phyloP scores from a whole-genome alignment of 2,888 invertebrate genomes.

The Magallana nippona region DNA sequence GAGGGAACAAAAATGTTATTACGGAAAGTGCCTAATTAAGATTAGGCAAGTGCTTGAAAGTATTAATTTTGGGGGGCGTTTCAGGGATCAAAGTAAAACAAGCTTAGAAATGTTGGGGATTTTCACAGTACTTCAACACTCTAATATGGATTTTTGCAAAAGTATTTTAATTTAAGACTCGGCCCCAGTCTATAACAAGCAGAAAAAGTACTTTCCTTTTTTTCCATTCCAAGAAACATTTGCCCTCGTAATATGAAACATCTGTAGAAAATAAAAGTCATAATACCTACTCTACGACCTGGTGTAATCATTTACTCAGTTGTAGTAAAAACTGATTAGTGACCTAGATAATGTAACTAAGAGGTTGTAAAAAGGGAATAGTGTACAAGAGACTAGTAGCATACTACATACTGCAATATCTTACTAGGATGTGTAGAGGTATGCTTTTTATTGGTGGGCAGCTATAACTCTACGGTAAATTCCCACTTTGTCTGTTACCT shows the following conservation, averaged over 20 bases:
- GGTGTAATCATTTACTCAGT: neutral
- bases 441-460: neutral
- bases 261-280: conserved; percentile 21
- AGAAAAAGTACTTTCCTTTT: too few species aligned
- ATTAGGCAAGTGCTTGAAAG: conserved; percentile 5
- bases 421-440: neutral
- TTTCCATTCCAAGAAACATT: too few species aligned
- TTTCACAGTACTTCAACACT: too few species aligned
- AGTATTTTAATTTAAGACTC: neutral
- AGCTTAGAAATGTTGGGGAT: neutral
- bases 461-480: conserved; percentile 20
- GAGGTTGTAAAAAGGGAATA: neutral
- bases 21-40: conserved; percentile 21
- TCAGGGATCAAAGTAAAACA: neutral
- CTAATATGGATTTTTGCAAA: too few species aligned
- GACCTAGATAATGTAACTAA: neutral
- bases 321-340: neutral
- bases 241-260: neutral
- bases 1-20: neutral
- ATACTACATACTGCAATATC: neutral
- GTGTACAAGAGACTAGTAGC: neutral
- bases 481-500: conserved; percentile 25
- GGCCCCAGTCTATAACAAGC: too few species aligned
- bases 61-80: conserved; percentile 9
- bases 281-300: neutral